Percentiles rank a stretch among this genome's conserved stretches.
Conservation (phyloP, 2,888 invertebrate genomes). For the Gymnosoma rotundatum region DNA sequence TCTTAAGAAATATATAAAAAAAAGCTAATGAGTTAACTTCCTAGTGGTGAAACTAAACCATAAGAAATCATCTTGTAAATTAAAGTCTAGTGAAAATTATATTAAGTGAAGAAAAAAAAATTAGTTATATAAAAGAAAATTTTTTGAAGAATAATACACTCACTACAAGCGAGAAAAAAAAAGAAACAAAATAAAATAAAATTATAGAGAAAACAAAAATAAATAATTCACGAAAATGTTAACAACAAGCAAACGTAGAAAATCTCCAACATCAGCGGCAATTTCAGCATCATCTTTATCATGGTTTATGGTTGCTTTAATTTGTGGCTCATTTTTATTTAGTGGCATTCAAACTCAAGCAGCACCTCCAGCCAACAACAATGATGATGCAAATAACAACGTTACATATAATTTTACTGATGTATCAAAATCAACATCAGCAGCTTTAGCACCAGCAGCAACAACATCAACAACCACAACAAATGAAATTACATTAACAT, state of each 20-base stretch:
- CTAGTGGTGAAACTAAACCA: slow-evolving; percentile 60
- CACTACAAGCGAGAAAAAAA: neutral
- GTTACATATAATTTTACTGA: slow-evolving; percentile 64
- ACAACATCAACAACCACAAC: slow-evolving; percentile 50
- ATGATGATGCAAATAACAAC: slow-evolving; percentile 69
- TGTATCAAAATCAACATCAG: slow-evolving; percentile 43
- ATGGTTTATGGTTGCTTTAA: slow-evolving; percentile 72
- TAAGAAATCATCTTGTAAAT: slow-evolving; percentile 58
- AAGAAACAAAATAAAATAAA: slow-evolving; percentile 17
- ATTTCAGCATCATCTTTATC: slow-evolving; percentile 37
- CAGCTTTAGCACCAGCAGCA: neutral
- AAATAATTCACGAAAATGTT: slow-evolving; percentile 68
- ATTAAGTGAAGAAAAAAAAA: slow-evolving; percentile 33
- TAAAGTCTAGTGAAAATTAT: slow-evolving; percentile 62
- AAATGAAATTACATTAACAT: slow-evolving; percentile 57
- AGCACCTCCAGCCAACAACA: slow-evolving; percentile 75
- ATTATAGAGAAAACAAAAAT: neutral
- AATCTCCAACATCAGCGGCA: slow-evolving; percentile 65
- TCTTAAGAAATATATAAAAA: slow-evolving; percentile 18
- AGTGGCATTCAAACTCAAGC: slow-evolving; percentile 77
- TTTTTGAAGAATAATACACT: slow-evolving; percentile 30
- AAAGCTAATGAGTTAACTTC: slow-evolving; percentile 54
- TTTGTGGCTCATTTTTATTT: slow-evolving; percentile 78
- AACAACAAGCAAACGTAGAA: slow-evolving; percentile 72
- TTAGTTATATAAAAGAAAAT: slow-evolving; percentile 41